These are phyloP conservation scores for Battus philenor DNA, from an alignment of 1,140 invertebrate species.

Conservation along the genomic window DNA sequence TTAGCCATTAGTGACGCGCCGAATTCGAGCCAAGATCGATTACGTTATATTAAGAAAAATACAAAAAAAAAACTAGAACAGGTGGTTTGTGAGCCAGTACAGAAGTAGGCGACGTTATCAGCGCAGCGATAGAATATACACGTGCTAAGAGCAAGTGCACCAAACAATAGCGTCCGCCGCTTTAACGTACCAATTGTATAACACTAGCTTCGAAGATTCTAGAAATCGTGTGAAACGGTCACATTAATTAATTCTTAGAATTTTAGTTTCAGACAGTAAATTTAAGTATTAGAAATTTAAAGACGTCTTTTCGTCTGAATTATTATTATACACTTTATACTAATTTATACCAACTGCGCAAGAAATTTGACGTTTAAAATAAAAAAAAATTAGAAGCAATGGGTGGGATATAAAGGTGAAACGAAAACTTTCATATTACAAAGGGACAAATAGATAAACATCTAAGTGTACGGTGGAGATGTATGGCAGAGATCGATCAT, in stretches of 20 bases:
- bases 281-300: too few relatives aligned
- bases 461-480: not conserved
- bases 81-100: slow-evolving; percentile 23
- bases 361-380: too few relatives aligned
- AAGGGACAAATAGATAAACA: too few relatives aligned
- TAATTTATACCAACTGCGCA: too few relatives aligned
- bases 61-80: slow-evolving; percentile 22
- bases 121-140: slow-evolving; percentile 29
- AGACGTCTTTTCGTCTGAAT: too few relatives aligned
- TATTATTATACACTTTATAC: too few relatives aligned
- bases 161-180: slow-evolving; percentile 30
- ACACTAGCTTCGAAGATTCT: slow-evolving; percentile 22
- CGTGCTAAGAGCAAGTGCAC: slow-evolving; percentile 31
- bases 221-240: too few relatives aligned
- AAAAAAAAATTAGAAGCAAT: too few relatives aligned
- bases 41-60: slow-evolving; percentile 8
- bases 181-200: slow-evolving; percentile 24
- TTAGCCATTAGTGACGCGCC: slow-evolving; percentile 16
- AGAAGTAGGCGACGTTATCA: slow-evolving; percentile 31
- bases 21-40: slow-evolving; percentile 18
- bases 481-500: not conserved
- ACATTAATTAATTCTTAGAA: too few relatives aligned
- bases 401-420: too few relatives aligned
- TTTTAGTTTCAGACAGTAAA: too few relatives aligned
- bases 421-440: too few relatives aligned